Evolutionary conservation across 2,888 invertebrate genomes (phyloP).

Genomic region (Proisotoma minuta): DNA sequence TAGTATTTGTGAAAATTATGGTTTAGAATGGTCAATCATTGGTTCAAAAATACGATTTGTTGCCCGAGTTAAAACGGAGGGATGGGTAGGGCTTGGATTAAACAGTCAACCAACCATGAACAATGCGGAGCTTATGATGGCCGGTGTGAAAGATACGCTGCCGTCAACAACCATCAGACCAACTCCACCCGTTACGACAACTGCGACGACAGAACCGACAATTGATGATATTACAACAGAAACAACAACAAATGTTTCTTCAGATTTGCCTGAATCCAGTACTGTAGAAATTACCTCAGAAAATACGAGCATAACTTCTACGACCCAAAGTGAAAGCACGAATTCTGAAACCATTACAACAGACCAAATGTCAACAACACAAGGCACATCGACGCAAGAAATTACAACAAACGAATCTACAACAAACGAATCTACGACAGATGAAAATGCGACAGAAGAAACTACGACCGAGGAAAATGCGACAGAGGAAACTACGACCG

Average conservation of each 20-base stretch:
- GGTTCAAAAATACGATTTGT: not conserved
- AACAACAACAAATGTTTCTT: constrained; percentile 15
- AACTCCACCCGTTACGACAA: not conserved
- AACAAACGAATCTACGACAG: constrained; percentile 13
- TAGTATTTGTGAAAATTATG: not conserved
- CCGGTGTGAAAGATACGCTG: not conserved
- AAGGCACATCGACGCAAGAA: not conserved
- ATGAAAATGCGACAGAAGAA: constrained; percentile 9
- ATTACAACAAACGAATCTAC: not conserved
- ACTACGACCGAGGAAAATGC: constrained; percentile 18
- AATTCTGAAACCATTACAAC: constrained; percentile 3
- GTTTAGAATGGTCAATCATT: not conserved
- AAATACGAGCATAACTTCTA: constrained; percentile 1
- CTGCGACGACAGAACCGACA: constrained; percentile 3
- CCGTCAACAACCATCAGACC: not conserved
- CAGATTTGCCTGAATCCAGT: constrained; percentile 22
- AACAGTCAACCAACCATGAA: not conserved
- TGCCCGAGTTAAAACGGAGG: not conserved
- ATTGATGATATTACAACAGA: constrained; percentile 9
- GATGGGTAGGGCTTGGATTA: not conserved
- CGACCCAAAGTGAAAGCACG: constrained; percentile 1
- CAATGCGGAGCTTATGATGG: not conserved
- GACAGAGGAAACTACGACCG: constrained; percentile 27
- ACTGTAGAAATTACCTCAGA: constrained; percentile 30
- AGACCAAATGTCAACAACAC: too few species aligned